phyloP scores from a whole-genome alignment of 2,888 invertebrate genomes.

The Drosophila infuscata region DNA sequence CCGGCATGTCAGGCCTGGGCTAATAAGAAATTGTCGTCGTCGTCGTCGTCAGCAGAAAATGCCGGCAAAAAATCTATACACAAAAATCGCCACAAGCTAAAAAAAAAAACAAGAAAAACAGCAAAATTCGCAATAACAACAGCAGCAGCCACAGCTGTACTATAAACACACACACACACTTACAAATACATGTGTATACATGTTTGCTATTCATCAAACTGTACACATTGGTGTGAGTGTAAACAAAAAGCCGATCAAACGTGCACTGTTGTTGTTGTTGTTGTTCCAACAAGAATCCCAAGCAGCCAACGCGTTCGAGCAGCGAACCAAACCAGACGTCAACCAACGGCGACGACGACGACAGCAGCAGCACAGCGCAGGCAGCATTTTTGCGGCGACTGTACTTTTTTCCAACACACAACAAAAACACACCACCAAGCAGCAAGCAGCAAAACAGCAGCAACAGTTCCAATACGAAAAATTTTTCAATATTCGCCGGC shows the following conservation, averaged over 20 bases:
- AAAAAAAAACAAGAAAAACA: slow-evolving; percentile 14
- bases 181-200: neutral
- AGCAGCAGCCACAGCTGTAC: slow-evolving; percentile 57
- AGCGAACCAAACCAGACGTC: slow-evolving; percentile 42
- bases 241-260: slow-evolving; percentile 78
- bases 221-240: slow-evolving; percentile 64
- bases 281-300: slow-evolving; percentile 74
- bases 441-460: slow-evolving; percentile 45
- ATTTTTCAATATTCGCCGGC: slow-evolving; percentile 81
- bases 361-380: slow-evolving; percentile 41
- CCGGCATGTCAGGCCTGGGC: slow-evolving; percentile 45
- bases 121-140: slow-evolving; percentile 43
- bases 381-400: slow-evolving; percentile 83
- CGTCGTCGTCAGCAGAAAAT: slow-evolving; percentile 58
- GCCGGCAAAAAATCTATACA: slow-evolving; percentile 69
- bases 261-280: slow-evolving; percentile 40
- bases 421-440: slow-evolving; percentile 66
- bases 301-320: slow-evolving; percentile 69
- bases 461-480: slow-evolving; percentile 80
- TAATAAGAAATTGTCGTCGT: slow-evolving; percentile 68
- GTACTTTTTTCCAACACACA: slow-evolving; percentile 83
- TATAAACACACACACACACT: slow-evolving; percentile 17
- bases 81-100: slow-evolving; percentile 28
- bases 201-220: slow-evolving; percentile 7
- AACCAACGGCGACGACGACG: slow-evolving; percentile 19